phyloP scores from a whole-genome alignment of 2,888 invertebrate species.

The Drosophila longiperda region DNA sequence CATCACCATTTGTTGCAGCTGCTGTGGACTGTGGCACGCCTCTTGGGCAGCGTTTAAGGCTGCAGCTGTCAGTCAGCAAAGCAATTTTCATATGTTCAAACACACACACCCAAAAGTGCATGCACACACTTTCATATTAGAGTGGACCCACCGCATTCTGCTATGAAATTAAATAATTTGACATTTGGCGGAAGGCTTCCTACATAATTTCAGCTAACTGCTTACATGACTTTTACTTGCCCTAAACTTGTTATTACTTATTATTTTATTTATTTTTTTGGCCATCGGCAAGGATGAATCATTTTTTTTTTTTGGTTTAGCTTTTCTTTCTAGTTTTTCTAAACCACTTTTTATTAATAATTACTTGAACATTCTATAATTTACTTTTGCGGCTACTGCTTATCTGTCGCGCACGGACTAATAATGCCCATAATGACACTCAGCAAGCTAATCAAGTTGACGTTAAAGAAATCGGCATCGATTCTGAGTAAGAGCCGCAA shows the following conservation, averaged over 20 bases:
- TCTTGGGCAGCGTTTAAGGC: slow-evolving; percentile 62
- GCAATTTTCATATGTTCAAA: slow-evolving; percentile 75
- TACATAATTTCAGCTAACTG: slow-evolving; percentile 7
- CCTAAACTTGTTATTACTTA: not conserved
- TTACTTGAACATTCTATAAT: slow-evolving; percentile 58
- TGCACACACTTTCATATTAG: slow-evolving; percentile 5
- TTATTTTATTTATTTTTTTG: not conserved
- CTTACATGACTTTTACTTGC: not conserved
- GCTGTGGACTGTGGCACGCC: slow-evolving; percentile 63
- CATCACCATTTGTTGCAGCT: slow-evolving; percentile 40
- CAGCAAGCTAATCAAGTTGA: slow-evolving; percentile 74
- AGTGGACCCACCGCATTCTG: slow-evolving; percentile 72
- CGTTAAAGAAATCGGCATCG: slow-evolving; percentile 76
- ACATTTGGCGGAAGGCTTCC: slow-evolving; percentile 55
- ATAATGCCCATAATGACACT: slow-evolving; percentile 64
- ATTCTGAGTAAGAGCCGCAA: slow-evolving; percentile 70
- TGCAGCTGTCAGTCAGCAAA: slow-evolving; percentile 74
- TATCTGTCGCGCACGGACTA: slow-evolving; percentile 48
- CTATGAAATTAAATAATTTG: slow-evolving; percentile 73
- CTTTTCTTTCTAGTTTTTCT: slow-evolving; percentile 6
- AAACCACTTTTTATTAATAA: slow-evolving; percentile 51
- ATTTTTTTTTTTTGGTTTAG: not conserved
- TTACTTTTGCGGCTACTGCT: slow-evolving; percentile 72
- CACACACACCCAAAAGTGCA: slow-evolving; percentile 10
- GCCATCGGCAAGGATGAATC: not conserved